phyloP scores from a whole-genome alignment of 1,140 invertebrate species.

The Mesaphorura yosii region DNA sequence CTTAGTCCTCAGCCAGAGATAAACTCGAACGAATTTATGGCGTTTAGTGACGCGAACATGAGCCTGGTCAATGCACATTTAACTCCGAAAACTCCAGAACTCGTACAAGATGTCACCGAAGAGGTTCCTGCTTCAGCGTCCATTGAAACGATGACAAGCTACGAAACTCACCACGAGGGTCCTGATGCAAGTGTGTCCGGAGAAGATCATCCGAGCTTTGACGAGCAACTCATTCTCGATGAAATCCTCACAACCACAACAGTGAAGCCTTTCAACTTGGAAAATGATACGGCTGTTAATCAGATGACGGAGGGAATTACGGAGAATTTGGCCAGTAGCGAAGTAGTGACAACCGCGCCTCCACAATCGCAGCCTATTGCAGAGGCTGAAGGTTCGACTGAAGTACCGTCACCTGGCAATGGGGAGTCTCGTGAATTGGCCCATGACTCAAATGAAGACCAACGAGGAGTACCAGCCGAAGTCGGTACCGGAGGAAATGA shows the following conservation, averaged over 20 bases:
- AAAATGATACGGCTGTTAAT: background rate
- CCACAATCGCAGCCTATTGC: background rate
- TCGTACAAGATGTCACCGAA: background rate
- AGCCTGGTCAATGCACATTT: background rate
- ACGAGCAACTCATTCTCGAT: background rate
- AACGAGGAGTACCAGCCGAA: background rate
- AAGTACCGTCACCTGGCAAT: background rate
- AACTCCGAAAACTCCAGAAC: background rate
- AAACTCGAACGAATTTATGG: constrained; percentile 12
- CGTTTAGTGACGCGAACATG: background rate
- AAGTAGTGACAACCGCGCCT: too few relatives aligned
- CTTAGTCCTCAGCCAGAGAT: background rate
- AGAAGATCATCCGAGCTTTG: background rate
- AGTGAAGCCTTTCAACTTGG: background rate
- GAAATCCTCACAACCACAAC: background rate
- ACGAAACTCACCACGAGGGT: background rate
- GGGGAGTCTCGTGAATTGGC: background rate
- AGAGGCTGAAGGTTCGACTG: background rate
- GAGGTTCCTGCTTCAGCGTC: background rate
- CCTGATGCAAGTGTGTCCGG: background rate
- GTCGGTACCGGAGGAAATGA: background rate
- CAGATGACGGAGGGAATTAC: background rate
- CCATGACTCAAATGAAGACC: background rate
- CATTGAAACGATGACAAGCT: background rate
- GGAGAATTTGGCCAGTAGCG: background rate